Evolutionary conservation across 2,797 vertebrate species (phyloP).

Genomic region (Sebastes baramenuke): DNA sequence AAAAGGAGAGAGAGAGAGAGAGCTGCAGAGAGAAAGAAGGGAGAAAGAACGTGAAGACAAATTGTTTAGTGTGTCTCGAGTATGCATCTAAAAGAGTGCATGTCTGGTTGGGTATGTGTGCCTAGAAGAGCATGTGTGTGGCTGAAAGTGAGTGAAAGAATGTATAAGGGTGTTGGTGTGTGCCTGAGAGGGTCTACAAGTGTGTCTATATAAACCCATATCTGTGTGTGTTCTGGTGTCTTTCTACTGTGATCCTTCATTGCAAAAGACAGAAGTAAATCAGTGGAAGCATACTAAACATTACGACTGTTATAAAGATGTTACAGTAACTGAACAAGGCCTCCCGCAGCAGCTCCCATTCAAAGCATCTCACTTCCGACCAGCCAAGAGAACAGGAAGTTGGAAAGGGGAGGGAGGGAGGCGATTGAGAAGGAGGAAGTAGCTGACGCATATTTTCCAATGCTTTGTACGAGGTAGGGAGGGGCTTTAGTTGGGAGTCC

Average conservation of each 20-base stretch:
- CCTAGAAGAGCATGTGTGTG: background rate
- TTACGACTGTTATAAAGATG: background rate
- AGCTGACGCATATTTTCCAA: conserved; percentile 77
- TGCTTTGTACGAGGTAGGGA: conserved; percentile 30
- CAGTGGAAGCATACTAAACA: background rate
- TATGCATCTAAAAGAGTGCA: background rate
- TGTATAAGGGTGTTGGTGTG: background rate
- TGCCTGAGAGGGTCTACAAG: background rate
- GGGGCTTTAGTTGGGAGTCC: conserved; percentile 32
- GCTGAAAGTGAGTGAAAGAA: background rate
- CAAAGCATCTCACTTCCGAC: conserved; percentile 56
- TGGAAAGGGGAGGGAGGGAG: conserved; percentile 54
- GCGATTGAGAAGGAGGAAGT: conserved; percentile 65
- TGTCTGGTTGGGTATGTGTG: background rate
- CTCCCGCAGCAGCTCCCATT: conserved; percentile 9
- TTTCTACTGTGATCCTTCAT: background rate
- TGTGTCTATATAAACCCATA: background rate
- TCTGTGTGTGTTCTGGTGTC: background rate
- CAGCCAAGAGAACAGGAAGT: conserved; percentile 76
- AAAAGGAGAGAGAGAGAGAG: background rate
- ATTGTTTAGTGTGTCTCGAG: background rate
- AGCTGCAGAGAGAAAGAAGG: background rate
- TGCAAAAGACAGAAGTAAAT: background rate
- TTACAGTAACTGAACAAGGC: background rate
- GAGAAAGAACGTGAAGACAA: background rate